phyloP scores from a whole-genome alignment of 2,888 invertebrate genomes.

The Diaphora mendica region DNA sequence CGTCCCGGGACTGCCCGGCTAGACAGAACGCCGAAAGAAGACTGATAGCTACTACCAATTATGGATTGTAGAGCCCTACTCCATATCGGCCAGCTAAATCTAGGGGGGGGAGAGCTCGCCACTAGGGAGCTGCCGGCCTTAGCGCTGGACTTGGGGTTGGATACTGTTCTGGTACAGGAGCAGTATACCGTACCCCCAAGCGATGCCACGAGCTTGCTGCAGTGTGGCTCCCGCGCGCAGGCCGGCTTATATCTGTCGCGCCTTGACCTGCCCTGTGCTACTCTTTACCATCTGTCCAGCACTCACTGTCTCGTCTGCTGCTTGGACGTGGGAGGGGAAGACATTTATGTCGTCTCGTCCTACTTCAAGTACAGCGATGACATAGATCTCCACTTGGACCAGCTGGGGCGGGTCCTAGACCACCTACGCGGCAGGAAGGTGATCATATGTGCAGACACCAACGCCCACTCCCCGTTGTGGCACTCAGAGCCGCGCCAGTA shows the following conservation, averaged over 20 bases:
- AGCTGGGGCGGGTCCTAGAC: slow-evolving; percentile 32
- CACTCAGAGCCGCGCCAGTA: slow-evolving; percentile 16
- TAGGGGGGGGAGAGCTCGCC: slow-evolving; percentile 32
- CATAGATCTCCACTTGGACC: slow-evolving; percentile 13
- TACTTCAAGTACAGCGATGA: slow-evolving; percentile 8
- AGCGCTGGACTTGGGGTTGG: slow-evolving; percentile 26
- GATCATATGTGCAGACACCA: slow-evolving; percentile 38
- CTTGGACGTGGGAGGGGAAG: not conserved
- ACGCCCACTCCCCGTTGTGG: slow-evolving; percentile 54
- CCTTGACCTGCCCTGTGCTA: too few relatives aligned
- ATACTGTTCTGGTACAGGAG: slow-evolving; percentile 48
- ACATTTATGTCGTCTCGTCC: slow-evolving; percentile 5
- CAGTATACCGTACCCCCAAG: slow-evolving; percentile 28
- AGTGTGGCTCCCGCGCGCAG: slow-evolving; percentile 27
- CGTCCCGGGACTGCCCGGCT: slow-evolving; percentile 1
- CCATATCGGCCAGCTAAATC: slow-evolving; percentile 27
- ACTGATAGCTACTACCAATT: slow-evolving; percentile 1
- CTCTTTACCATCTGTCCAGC: slow-evolving; percentile 23
- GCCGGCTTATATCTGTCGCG: slow-evolving; percentile 32
- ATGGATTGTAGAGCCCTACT: slow-evolving; percentile 17
- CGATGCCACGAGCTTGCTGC: not conserved
- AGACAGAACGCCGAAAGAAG: slow-evolving; percentile 31
- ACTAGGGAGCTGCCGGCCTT: slow-evolving; percentile 39
- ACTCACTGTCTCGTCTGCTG: slow-evolving; percentile 34
- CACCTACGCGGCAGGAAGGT: slow-evolving; percentile 16